Conservation (phyloP, 2,888 invertebrate species). For the Coenonympha arcania region DNA sequence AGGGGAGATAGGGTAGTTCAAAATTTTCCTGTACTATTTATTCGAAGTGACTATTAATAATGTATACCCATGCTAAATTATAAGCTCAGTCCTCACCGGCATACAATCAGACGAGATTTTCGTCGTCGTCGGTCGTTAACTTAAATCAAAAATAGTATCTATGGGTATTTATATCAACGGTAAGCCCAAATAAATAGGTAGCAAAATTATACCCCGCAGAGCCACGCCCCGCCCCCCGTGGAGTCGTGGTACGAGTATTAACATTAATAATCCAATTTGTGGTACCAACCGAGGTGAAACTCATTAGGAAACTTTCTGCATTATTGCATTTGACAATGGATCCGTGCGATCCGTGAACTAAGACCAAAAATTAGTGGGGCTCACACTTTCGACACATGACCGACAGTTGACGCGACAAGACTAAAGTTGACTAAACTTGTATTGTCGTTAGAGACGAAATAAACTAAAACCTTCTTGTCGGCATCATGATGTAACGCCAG, state of each 20-base stretch:
- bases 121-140: no score
- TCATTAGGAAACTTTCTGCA: slow-evolving; percentile 66
- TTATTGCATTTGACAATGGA: slow-evolving; percentile 63
- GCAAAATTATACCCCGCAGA: slow-evolving; percentile 58
- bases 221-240: slow-evolving; percentile 35
- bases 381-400: neutral
- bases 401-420: neutral
- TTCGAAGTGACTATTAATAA: no score
- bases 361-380: slow-evolving; percentile 26
- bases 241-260: slow-evolving; percentile 67
- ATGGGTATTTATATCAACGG: neutral
- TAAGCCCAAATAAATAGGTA: slow-evolving; percentile 36
- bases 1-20: no score
- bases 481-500: no score
- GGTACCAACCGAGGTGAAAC: slow-evolving; percentile 59
- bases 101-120: no score
- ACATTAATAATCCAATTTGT: slow-evolving; percentile 71
- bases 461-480: no score
- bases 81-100: no score
- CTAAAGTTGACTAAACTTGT: neutral
- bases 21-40: no score
- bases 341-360: slow-evolving; percentile 39
- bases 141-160: neutral
- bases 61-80: no score
- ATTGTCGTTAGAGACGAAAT: no score